These are phyloP conservation scores for Chrysomela aeneicollis DNA, from an alignment of 2,888 invertebrate genomes.

Conservation along the genomic window DNA sequence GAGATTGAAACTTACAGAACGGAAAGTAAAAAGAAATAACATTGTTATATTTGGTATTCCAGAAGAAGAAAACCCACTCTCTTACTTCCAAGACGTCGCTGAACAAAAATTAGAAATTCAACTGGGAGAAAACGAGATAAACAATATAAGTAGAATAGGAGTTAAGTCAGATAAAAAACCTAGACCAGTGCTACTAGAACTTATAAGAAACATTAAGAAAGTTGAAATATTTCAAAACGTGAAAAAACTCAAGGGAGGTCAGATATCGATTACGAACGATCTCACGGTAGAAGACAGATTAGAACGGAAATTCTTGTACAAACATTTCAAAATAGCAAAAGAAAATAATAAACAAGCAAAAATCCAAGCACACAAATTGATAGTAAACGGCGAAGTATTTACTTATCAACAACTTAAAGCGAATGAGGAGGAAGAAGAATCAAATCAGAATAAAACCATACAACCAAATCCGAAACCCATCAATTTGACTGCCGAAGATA, in stretches of 20 bases:
- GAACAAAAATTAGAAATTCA: conserved; percentile 13
- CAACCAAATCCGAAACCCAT: not conserved
- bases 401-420: too few relatives aligned
- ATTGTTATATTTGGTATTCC: too few relatives aligned
- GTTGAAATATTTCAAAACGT: conserved; percentile 8
- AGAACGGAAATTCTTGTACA: conserved; percentile 12
- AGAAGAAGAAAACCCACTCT: conserved; percentile 12
- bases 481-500: not conserved
- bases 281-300: conserved; percentile 6
- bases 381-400: conserved; percentile 12
- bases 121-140: conserved; percentile 12
- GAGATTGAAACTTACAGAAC: conserved; percentile 14
- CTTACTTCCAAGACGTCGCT: conserved; percentile 12
- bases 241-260: conserved; percentile 4
- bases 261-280: too few relatives aligned
- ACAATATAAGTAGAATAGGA: conserved; percentile 9
- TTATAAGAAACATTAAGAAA: conserved; percentile 10
- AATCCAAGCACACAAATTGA: too few relatives aligned
- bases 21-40: conserved; percentile 6
- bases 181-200: conserved; percentile 13
- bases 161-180: conserved; percentile 5
- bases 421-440: too few relatives aligned
- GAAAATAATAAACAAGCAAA: too few relatives aligned
- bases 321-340: conserved; percentile 3
- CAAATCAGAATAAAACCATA: too few relatives aligned